These are phyloP conservation scores for Drosophila fungiperda DNA, from an alignment of 2,888 invertebrate genomes.

Conservation along the genomic window DNA sequence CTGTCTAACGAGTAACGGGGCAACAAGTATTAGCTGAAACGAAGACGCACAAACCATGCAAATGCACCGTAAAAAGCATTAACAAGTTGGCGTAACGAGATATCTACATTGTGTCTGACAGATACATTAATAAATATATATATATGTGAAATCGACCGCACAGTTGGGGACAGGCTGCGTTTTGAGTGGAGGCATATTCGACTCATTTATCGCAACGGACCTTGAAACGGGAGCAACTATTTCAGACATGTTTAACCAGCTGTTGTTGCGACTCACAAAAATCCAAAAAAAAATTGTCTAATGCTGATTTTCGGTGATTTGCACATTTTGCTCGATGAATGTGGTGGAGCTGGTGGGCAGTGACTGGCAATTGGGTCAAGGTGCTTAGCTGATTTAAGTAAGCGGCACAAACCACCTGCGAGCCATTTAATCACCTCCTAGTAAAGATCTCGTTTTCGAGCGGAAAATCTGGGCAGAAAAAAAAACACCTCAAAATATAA, in stretches of 20 bases:
- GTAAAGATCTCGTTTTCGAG: conserved; percentile 64
- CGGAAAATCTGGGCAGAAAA: conserved; percentile 53
- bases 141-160: not conserved
- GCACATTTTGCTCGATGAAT: conserved; percentile 61
- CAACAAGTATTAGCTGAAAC: conserved; percentile 26
- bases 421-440: conserved; percentile 25
- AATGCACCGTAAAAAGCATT: conserved; percentile 58
- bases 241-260: conserved; percentile 37
- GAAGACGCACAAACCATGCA: conserved; percentile 49
- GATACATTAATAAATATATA: conserved; percentile 34
- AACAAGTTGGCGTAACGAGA: conserved; percentile 57
- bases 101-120: conserved; percentile 52
- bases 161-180: conserved; percentile 23
- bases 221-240: conserved; percentile 61
- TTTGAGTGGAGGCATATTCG: conserved; percentile 16
- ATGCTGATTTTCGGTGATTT: conserved; percentile 73
- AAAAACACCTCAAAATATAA: conserved; percentile 17
- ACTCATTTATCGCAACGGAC: conserved; percentile 71
- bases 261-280: conserved; percentile 28
- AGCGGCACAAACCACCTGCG: conserved; percentile 49
- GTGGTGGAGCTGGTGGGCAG: conserved; percentile 29
- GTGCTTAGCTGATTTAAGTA: conserved; percentile 76
- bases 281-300: conserved; percentile 58
- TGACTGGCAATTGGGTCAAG: conserved; percentile 71
- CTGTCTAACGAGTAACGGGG: conserved; percentile 21